A percentile compares a stretch with the other conserved stretches of the same genome.
phyloP scores from a whole-genome alignment of 1,140 invertebrate species.

The Zaprionus africanus region DNA sequence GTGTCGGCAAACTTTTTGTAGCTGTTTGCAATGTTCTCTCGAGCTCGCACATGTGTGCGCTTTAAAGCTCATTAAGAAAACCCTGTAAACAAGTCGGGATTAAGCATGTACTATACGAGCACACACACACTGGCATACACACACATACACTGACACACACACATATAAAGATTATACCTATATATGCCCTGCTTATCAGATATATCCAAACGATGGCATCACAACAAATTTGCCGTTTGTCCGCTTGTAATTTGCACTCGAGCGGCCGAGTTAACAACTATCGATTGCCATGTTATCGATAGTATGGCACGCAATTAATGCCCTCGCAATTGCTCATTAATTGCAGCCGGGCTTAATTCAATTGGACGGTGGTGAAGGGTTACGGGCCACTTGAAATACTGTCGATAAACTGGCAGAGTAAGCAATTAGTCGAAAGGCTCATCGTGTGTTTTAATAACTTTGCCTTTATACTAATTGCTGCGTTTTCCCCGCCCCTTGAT shows the following conservation, averaged over 20 bases:
- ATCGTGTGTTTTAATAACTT: neutral
- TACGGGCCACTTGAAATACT: neutral
- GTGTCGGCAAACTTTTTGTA: conserved; percentile 30
- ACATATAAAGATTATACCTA: neutral
- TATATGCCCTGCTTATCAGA: neutral
- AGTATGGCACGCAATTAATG: neutral
- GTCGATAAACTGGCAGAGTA: neutral
- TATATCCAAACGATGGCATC: neutral
- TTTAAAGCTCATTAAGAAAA: conserved; percentile 38
- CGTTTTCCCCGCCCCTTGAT: neutral
- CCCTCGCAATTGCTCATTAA: neutral
- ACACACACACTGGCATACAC: neutral
- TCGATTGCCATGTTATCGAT: conserved; percentile 1
- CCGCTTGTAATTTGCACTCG: conserved; percentile 5
- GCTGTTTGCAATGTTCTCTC: conserved; percentile 24
- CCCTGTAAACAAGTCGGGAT: conserved; percentile 29
- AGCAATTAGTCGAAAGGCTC: neutral
- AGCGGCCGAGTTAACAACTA: neutral
- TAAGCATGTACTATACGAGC: neutral
- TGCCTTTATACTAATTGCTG: neutral
- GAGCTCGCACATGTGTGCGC: neutral
- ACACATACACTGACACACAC: neutral
- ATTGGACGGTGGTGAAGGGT: neutral
- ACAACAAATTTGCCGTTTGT: conserved; percentile 34
- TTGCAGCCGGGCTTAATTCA: neutral